Evolutionary conservation across 2,797 vertebrate genomes (phyloP), one percentile per base, ranked within the genome.

Genomic region (Octomys mimax): DNA sequence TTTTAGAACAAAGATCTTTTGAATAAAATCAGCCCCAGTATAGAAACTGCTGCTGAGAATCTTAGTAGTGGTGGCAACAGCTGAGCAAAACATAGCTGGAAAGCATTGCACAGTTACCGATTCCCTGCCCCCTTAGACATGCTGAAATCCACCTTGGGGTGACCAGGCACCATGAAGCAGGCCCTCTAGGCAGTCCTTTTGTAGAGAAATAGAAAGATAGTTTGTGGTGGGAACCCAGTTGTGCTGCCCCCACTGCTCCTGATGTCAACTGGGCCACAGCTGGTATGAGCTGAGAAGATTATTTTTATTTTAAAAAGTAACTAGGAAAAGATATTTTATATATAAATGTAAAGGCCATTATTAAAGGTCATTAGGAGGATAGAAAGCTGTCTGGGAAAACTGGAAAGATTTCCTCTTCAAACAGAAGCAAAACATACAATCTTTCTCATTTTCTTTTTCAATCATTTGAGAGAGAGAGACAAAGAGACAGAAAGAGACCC

Each of bases 1-100:
- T 80, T 83, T 95, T 33, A 75, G 64, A 94, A 66, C 54, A 83
- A 85, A 94, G n/a, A 21, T 64, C 49, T 82, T 89, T 61, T n/a
- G 31, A 49, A 70, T 94, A 75, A 88, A 87, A 92, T 79, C 46
- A 81, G 46, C 22, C 28, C 91, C 9, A 2, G 24, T 10, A 31
- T 39, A 80, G 52, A 84, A 89, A 85, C 1, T 68, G 75, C 82
- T 84, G 86, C 75, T 4, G 78, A 57, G 36, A 66, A 87, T 81
- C 89, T 96, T 87, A 78, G 81, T 24, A 14, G 4, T 31, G 61
- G 18, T 59, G 57, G 42, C 49, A 83, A 73, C 33, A 92, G 71
- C 26, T 21, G n/a, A 94, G 89, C 42, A 91, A 85, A 92, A 66
- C 86, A n/a, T 12, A 36, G 19, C 16, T 91, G 52, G 22, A 49